These are phyloP conservation scores for Urocitellus parryii DNA, from an alignment of 2,113 vertebrate genomes.

Conservation along the genomic window DNA sequence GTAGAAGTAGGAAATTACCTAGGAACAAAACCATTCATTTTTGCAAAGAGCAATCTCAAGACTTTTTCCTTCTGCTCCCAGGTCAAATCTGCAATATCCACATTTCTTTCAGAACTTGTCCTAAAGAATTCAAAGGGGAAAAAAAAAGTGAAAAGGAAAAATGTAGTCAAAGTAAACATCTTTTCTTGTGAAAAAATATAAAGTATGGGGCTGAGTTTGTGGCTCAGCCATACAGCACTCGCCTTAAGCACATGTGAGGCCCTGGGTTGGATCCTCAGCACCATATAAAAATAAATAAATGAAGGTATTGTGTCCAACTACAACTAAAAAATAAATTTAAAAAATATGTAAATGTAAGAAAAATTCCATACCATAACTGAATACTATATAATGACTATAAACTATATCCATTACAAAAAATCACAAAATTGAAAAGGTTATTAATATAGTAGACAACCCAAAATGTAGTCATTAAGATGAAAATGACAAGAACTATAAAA, in stretches of 20 bases:
- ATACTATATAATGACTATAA: slow-evolving; percentile 31
- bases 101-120: slow-evolving; percentile 85
- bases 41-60: slow-evolving; percentile 92
- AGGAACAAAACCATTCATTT: slow-evolving; percentile 90
- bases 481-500: slow-evolving; percentile 49
- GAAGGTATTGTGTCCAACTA: too few relatives aligned
- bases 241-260: too few relatives aligned
- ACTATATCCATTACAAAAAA: neutral
- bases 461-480: slow-evolving; percentile 22
- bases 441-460: neutral
- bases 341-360: neutral
- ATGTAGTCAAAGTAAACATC: slow-evolving; percentile 52
- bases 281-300: too few relatives aligned
- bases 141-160: slow-evolving; percentile 40
- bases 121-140: slow-evolving; percentile 80
- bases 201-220: neutral
- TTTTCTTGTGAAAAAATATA: slow-evolving; percentile 41
- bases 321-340: too few relatives aligned
- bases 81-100: slow-evolving; percentile 91
- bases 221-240: too few relatives aligned
- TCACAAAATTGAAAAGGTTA: slow-evolving; percentile 29
- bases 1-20: slow-evolving; percentile 84
- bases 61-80: slow-evolving; percentile 95
- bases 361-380: slow-evolving; percentile 8
- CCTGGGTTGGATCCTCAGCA: too few relatives aligned